Percentiles rank a stretch among this genome's conserved stretches.
Evolutionary conservation across 2,113 vertebrate genomes (phyloP).

Genomic region (Cynocephalus volans): DNA sequence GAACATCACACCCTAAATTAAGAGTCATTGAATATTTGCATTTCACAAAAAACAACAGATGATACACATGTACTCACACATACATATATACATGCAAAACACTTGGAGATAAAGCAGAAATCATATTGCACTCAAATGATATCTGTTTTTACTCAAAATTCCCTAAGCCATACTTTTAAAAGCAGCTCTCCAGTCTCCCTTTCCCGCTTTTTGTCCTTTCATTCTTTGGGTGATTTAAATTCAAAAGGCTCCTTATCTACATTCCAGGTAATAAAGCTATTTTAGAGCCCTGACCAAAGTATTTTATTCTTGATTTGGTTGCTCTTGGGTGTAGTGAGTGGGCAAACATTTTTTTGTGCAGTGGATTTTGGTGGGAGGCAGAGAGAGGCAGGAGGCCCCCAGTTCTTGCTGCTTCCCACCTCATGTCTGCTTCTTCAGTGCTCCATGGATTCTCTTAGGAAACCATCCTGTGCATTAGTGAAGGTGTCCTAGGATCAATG

Average conservation of each 20-base stretch:
- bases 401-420: neutral
- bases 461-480: neutral
- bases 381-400: neutral
- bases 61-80: neutral
- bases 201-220: neutral
- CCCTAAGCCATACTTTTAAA: neutral
- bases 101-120: constrained; percentile 33
- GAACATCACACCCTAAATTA: neutral
- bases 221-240: neutral
- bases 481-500: neutral
- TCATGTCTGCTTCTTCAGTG: neutral
- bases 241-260: neutral
- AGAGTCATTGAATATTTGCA: constrained; percentile 22
- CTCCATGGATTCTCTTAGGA: neutral
- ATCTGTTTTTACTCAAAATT: constrained; percentile 6
- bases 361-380: neutral
- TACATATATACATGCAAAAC: neutral
- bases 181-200: neutral
- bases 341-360: neutral
- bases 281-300: neutral
- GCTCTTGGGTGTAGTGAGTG: neutral
- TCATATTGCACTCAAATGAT: neutral
- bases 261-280: neutral
- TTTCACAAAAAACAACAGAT: constrained; percentile 21
- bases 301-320: neutral